Conservation (phyloP, 2,113 vertebrate genomes). For the Ophthalmolycus amberensis region DNA sequence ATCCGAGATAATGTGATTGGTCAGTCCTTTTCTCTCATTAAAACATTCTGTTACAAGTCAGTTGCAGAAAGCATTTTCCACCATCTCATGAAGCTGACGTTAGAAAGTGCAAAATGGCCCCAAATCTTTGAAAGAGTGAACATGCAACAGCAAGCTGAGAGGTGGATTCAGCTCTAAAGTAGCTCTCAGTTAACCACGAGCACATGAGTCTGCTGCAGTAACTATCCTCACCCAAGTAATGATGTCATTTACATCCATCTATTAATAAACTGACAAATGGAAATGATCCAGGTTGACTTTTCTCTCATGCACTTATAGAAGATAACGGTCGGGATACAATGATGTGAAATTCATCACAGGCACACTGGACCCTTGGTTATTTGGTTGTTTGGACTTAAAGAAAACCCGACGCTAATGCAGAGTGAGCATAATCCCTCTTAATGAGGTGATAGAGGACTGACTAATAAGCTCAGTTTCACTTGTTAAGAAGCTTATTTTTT, state of each 20-base stretch:
- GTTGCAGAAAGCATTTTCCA: background rate
- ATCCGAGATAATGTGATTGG: background rate
- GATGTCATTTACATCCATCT: background rate
- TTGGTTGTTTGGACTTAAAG: constrained; percentile 23
- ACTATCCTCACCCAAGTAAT: background rate
- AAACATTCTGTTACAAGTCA: background rate
- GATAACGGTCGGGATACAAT: constrained; percentile 16
- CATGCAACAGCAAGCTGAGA: background rate
- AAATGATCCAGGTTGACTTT: background rate
- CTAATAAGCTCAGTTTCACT: constrained; percentile 66
- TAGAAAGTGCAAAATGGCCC: constrained; percentile 6
- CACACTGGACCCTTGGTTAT: constrained; percentile 25
- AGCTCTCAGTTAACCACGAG: background rate
- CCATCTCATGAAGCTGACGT: background rate
- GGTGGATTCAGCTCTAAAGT: background rate
- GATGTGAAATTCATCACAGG: constrained; percentile 26
- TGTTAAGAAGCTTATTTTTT: constrained; percentile 76
- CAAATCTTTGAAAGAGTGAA: constrained; percentile 9
- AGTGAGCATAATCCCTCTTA: constrained; percentile 69
- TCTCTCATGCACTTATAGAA: constrained; percentile 1
- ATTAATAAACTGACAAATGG: background rate
- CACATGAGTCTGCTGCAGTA: background rate
- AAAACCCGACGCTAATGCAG: constrained; percentile 55
- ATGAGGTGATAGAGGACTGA: constrained; percentile 55
- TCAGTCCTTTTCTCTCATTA: background rate